Conservation (phyloP, 2,797 vertebrate species). For the Myripristis murdjan region DNA sequence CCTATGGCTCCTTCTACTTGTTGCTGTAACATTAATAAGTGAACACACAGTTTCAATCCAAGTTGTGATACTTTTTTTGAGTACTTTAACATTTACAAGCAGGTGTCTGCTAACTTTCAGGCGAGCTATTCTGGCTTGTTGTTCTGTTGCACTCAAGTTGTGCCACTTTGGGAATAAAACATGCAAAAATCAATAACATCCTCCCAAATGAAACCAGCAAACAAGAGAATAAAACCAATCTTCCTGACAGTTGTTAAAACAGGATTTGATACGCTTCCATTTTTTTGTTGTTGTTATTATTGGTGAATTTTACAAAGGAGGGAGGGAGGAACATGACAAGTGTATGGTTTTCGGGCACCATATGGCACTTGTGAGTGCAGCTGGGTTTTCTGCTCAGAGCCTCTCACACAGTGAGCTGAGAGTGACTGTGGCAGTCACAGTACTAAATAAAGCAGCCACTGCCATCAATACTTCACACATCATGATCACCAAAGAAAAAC, state of each 20-base stretch:
- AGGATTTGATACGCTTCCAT: conserved; percentile 33
- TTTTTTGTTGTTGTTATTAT: conserved; percentile 33
- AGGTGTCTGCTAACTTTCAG: conserved; percentile 54
- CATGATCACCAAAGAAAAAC: conserved; percentile 8
- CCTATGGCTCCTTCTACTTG: conserved; percentile 15
- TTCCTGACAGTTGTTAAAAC: conserved; percentile 56
- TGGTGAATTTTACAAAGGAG: conserved; percentile 33
- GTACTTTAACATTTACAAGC: conserved; percentile 33
- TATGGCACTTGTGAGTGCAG: conserved; percentile 63
- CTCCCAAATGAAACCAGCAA: conserved; percentile 60
- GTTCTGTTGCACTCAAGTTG: conserved; percentile 46
- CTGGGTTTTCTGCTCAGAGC: conserved; percentile 56
- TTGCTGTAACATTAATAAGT: conserved; percentile 45
- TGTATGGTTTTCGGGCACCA: conserved; percentile 47
- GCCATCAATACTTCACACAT: conserved; percentile 63
- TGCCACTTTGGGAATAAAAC: conserved; percentile 56
- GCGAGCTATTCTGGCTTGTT: conserved; percentile 51
- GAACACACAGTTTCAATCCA: conserved; percentile 31
- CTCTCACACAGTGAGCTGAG: conserved; percentile 35
- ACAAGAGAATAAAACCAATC: conserved; percentile 59
- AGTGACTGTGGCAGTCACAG: conserved; percentile 39
- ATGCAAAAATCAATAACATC: conserved; percentile 73
- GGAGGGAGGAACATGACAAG: conserved; percentile 31
- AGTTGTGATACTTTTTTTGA: conserved; percentile 49
- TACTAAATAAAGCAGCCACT: conserved; percentile 55